A percentile compares a stretch with the other conserved stretches of the same genome.
phyloP scores from a whole-genome alignment of 2,797 vertebrate genomes.

The Lophius americanus region DNA sequence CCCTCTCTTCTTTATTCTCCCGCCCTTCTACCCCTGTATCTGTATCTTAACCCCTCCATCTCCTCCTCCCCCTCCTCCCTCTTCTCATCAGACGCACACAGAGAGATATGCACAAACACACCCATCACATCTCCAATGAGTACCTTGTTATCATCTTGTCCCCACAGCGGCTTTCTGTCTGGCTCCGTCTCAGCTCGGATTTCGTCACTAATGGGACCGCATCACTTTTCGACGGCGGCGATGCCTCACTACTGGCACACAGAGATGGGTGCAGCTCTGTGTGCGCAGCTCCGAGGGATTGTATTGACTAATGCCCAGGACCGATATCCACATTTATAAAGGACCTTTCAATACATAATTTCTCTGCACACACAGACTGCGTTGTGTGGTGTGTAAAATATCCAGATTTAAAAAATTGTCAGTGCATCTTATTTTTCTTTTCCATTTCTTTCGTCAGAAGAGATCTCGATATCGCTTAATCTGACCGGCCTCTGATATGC shows the following conservation, averaged over 20 bases:
- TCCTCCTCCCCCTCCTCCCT: conserved; percentile 30
- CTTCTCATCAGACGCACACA: conserved; percentile 60
- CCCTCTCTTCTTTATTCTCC: conserved; percentile 36
- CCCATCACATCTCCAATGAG: conserved; percentile 76
- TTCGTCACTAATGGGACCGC: conserved; percentile 72
- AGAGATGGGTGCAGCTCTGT: conserved; percentile 54
- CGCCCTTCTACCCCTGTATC: conserved; percentile 3
- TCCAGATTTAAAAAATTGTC: not conserved
- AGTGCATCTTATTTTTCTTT: not conserved
- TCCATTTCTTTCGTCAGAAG: conserved; percentile 1
- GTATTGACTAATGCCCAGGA: conserved; percentile 58
- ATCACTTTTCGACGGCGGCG: conserved; percentile 70
- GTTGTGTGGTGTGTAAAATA: conserved; percentile 25
- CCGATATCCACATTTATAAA: conserved; percentile 71
- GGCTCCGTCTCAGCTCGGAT: conserved; percentile 63
- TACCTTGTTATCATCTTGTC: conserved; percentile 79
- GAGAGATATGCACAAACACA: conserved; percentile 60
- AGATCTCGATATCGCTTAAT: conserved; percentile 10
- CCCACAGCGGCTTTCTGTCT: conserved; percentile 66
- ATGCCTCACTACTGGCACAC: conserved; percentile 71
- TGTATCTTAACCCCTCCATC: conserved; percentile 61
- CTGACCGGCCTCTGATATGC: conserved; percentile 20
- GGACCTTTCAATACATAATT: conserved; percentile 37
- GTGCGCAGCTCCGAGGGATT: conserved; percentile 63
- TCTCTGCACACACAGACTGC: conserved; percentile 25